Conservation (phyloP, 2,113 vertebrate species). For the Otocyon megalotis region DNA sequence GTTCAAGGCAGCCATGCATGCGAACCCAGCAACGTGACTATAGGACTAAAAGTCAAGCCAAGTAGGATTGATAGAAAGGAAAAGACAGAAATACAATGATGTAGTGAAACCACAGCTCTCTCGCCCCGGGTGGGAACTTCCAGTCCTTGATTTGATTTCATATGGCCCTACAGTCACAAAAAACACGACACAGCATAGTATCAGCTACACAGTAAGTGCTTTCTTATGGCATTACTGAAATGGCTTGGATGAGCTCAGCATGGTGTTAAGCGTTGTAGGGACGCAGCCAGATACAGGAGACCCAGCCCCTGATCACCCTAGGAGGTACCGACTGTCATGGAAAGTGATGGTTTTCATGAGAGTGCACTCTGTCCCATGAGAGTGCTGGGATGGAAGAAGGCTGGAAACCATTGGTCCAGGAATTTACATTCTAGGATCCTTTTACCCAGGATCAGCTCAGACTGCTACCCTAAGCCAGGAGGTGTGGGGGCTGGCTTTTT, state of each 20-base stretch:
- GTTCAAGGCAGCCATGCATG: conserved; percentile 25
- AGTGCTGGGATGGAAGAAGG: background rate
- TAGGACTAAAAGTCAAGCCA: background rate
- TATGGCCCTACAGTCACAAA: background rate
- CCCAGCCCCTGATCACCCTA: background rate
- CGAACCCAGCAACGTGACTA: background rate
- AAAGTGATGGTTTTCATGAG: background rate
- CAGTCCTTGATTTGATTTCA: background rate
- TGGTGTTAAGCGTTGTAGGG: background rate
- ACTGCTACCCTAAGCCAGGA: background rate
- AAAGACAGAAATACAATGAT: background rate
- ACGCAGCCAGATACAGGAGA: background rate
- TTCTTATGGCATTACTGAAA: background rate
- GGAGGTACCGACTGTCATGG: background rate
- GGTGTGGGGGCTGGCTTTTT: background rate
- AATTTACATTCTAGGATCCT: background rate
- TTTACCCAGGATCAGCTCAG: background rate
- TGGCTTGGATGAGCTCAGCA: background rate
- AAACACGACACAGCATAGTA: background rate
- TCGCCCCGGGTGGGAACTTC: background rate
- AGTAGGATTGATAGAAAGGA: background rate
- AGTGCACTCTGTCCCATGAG: background rate
- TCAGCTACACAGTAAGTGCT: background rate
- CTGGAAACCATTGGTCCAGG: background rate
- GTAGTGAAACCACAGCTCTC: background rate